Conservation (phyloP, 1,140 invertebrate genomes). For the Oedothorax gibbosus region DNA sequence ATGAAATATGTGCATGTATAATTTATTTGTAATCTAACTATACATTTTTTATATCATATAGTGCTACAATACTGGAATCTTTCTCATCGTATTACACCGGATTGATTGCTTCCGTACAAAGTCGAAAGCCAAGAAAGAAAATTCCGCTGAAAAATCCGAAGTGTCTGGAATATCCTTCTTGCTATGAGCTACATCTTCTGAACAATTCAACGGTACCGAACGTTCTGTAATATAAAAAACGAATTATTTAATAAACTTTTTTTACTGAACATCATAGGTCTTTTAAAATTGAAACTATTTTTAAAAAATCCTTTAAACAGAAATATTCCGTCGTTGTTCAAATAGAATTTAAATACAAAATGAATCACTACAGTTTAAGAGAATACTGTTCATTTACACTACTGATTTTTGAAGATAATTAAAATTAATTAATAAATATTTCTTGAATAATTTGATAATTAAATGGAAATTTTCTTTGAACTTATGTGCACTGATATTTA, state of each 20-base stretch:
- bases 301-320: background rate
- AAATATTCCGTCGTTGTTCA: slow-evolving; percentile 63
- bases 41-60: slow-evolving; percentile 7
- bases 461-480: no score
- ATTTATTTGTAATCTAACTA: no score
- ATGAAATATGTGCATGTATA: no score
- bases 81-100: slow-evolving; percentile 52
- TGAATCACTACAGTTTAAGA: no score
- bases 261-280: background rate
- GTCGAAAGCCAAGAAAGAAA: slow-evolving; percentile 6
- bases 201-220: background rate
- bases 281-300: background rate
- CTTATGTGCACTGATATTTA: no score
- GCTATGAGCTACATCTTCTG: background rate
- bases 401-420: no score
- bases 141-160: background rate
- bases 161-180: background rate
- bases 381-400: no score
- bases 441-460: no score
- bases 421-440: no score
- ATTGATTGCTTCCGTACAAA: slow-evolving; percentile 23
- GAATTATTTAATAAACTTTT: background rate
- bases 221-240: background rate
- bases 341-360: no score
- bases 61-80: slow-evolving; percentile 54